Evolutionary conservation across 2,113 vertebrate species (phyloP).

Genomic region (Ceratotherium simum): DNA sequence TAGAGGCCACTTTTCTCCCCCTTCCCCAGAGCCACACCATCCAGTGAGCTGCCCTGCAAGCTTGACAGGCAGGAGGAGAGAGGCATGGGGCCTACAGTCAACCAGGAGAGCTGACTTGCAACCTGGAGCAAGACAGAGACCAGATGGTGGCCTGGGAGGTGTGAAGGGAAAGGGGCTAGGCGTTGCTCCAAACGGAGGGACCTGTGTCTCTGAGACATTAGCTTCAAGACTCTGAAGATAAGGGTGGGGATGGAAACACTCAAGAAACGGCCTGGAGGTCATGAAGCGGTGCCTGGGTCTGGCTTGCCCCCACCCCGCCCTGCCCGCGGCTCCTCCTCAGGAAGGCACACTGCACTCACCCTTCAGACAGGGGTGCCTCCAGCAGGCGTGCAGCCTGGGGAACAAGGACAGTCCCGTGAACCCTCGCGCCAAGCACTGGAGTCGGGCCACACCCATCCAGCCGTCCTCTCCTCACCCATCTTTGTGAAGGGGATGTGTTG

Average conservation of each 20-base stretch:
- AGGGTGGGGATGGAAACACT: not conserved
- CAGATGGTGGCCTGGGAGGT: not conserved
- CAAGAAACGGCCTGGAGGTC: not conserved
- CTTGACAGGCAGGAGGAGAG: not conserved
- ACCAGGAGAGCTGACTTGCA: too few relatives aligned
- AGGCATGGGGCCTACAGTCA: rapidly evolving
- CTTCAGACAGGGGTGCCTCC: not conserved
- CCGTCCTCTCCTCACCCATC: not conserved
- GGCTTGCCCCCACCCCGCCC: not conserved
- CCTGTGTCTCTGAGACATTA: not conserved
- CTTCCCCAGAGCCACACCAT: not conserved
- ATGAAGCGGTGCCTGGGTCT: not conserved
- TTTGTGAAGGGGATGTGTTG: not conserved
- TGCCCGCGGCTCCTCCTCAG: not conserved
- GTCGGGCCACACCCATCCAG: not conserved
- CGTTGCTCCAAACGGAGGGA: not conserved
- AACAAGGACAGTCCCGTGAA: too few relatives aligned
- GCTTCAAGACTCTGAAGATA: not conserved
- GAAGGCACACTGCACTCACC: not conserved
- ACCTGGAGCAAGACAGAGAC: not conserved
- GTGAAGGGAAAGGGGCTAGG: too few relatives aligned
- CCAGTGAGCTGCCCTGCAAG: not conserved
- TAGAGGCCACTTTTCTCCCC: not conserved
- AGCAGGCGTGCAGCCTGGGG: not conserved
- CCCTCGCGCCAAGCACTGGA: not conserved